phyloP scores from a whole-genome alignment of 2,113 vertebrate species.

The Sigmodon hispidus region DNA sequence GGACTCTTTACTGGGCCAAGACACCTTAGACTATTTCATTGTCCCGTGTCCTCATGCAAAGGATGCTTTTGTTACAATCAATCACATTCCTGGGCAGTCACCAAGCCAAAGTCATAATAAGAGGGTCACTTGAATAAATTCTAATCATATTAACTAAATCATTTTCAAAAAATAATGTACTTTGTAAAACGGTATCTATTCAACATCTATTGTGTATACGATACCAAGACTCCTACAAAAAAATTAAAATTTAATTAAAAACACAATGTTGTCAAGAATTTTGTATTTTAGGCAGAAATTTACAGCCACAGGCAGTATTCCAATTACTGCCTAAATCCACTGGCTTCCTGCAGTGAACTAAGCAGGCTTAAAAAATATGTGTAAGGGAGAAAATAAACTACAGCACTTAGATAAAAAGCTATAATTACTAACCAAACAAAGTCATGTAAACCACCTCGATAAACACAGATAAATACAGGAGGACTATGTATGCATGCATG shows the following conservation, averaged over 20 bases:
- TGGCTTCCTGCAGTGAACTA: not conserved
- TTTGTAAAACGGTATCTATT: not conserved
- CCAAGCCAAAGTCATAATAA: not conserved
- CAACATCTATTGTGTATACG: not conserved
- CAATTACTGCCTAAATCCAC: not conserved
- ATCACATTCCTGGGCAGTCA: not conserved
- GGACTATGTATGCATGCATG: not conserved
- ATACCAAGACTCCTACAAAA: not conserved
- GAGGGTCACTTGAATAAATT: not conserved
- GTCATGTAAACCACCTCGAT: not conserved
- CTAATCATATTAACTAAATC: not conserved
- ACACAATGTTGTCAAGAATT: not conserved
- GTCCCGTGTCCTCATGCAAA: not conserved
- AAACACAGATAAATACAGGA: not conserved
- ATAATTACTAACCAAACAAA: not conserved
- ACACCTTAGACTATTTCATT: not conserved
- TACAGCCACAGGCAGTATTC: not conserved
- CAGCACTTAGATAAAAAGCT: not conserved
- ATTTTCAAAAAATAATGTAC: slow-evolving; percentile 39
- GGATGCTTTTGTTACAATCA: not conserved
- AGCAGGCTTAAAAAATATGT: not conserved
- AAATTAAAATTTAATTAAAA: not conserved
- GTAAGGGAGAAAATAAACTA: not conserved
- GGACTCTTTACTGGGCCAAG: not conserved
- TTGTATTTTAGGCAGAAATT: not conserved